Evolutionary conservation across 2,797 vertebrate genomes (phyloP), one percentile per base, ranked within the genome.

Genomic region (Sternarchorhynchus goeldii): DNA sequence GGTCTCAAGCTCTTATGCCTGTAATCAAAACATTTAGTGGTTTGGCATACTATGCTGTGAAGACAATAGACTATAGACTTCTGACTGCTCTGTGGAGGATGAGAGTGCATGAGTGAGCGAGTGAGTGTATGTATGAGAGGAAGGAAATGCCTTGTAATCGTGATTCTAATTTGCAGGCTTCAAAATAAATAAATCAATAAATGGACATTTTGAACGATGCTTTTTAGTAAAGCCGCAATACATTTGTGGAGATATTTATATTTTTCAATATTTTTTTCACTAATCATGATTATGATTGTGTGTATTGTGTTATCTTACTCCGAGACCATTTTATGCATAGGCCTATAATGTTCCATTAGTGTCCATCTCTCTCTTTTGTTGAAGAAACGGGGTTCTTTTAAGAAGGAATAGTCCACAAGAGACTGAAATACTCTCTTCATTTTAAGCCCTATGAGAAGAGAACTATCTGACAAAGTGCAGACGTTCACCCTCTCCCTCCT

Each of bases 401-500:
- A 78, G 63, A 58, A 12, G 7, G 76, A 86, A 82, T 86, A 78
- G 85, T 84, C 85, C 79, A 36, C 66, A 20, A 32, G 16, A 31
- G 41, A 63, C 17, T 50, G 29, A 55, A 53, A 62, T 58, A 63
- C 58, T 41, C 58, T 41, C 36, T 60, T 77, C 66, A 77, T 53
- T 60, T 25, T 25, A 50, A 45, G 16, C 65, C 65, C 39, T 25
- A 14, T 25, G 41, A 50, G 39, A 68, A 41, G 36, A 45, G 39
- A 39, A 32, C 32, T 17, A 4, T n/a, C 17, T 20, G 10, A n/a
- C 18, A 1, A 25, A 72, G 55, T 21, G 16, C 25, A 18, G 14
- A 31, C 29, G 12, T 6, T 36, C 20, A 14, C 25, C 32, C 17
- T n/a, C 16, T 69, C 36, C n/a, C 41, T 1, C 25, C 39, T n/a